Base-by-base conservation (phyloP, 2,888 invertebrate species). In the Apotomis betuletana region DNA sequence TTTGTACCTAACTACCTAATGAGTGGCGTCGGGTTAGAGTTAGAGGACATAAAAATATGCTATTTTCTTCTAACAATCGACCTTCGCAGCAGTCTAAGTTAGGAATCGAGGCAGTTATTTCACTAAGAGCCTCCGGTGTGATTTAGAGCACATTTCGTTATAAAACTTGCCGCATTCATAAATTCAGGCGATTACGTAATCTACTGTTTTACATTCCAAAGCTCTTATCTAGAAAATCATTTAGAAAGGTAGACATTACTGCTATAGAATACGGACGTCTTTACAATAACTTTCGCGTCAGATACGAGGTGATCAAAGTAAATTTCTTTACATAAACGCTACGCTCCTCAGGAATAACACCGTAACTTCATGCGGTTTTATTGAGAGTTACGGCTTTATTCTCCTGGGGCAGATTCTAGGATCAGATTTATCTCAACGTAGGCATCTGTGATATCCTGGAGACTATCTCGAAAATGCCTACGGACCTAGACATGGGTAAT, bases 111-210 rank as follows among this genome's bases (percentile, higher is more conserved):
- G 38, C 59, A 10, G 38, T 15, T 49, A 51, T 44, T 69, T 38
- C 51, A 57, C 51, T 58, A 36, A 58, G 57, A 63, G 13, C 52
- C 51, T 57, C 63, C 41, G 9, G 69, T 27, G 51, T 63, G 41
- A 69, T 55, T 49, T 57, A 63, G 41, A 6, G 52, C 52, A 67
- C 52, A 68, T 36, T 57, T 65, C 57, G 27, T 55, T 57, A 44
- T 54, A 68, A 60, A 60, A 59, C 44, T 60, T 41, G 44, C 60
- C 60, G 10, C 67, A 54, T 57, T 0, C 38, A 54, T 68, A 52
- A 63, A 63, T 58, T 44, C 41, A n/a, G n/a, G 12, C n/a, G 51
- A 51, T 63, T 44, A 63, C 49, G 8, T 41, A 59, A 64, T 55
- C 15, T 55, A 64, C 49, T 49, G 49, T 49, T 49, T 49, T 9